phyloP scores from a whole-genome alignment of 2,797 vertebrate genomes.

The Sebastes elongatus region DNA sequence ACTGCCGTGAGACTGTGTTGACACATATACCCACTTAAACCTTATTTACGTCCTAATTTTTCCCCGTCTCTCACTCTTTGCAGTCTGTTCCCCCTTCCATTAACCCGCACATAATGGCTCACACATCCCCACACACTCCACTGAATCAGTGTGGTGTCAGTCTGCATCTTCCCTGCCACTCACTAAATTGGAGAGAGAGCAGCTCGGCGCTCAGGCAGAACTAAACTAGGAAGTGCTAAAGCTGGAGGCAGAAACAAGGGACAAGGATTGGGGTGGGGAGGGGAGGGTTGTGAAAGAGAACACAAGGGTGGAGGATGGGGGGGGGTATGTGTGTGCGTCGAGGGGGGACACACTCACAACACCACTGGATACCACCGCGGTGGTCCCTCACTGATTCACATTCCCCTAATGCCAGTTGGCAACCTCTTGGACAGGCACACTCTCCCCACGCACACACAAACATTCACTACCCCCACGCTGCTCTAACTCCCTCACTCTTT shows the following conservation, averaged over 20 bases:
- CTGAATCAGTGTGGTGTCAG: constrained; percentile 66
- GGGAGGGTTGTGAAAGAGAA: constrained; percentile 48
- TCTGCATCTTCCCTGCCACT: constrained; percentile 85
- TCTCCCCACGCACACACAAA: constrained; percentile 28
- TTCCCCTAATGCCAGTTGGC: constrained; percentile 78
- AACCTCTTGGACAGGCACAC: constrained; percentile 70
- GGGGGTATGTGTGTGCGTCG: not conserved
- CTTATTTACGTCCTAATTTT: not conserved
- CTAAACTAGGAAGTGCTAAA: constrained; percentile 92
- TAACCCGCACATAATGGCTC: constrained; percentile 15
- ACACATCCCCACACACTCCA: not conserved
- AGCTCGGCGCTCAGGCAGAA: constrained; percentile 88
- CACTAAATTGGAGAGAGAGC: constrained; percentile 85
- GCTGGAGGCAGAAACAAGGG: constrained; percentile 85
- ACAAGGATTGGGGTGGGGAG: constrained; percentile 36
- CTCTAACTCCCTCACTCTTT: constrained; percentile 51
- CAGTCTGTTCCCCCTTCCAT: constrained; percentile 5
- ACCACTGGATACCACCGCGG: constrained; percentile 69
- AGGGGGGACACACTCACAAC: constrained; percentile 40
- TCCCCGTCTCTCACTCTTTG: not conserved
- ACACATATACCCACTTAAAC: not conserved
- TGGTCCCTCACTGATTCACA: constrained; percentile 74
- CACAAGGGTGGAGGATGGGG: constrained; percentile 24
- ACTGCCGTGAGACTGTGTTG: too few relatives aligned
- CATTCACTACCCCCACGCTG: constrained; percentile 39